phyloP scores from a whole-genome alignment of 2,888 invertebrate species.

The Himalopsyche japonica region DNA sequence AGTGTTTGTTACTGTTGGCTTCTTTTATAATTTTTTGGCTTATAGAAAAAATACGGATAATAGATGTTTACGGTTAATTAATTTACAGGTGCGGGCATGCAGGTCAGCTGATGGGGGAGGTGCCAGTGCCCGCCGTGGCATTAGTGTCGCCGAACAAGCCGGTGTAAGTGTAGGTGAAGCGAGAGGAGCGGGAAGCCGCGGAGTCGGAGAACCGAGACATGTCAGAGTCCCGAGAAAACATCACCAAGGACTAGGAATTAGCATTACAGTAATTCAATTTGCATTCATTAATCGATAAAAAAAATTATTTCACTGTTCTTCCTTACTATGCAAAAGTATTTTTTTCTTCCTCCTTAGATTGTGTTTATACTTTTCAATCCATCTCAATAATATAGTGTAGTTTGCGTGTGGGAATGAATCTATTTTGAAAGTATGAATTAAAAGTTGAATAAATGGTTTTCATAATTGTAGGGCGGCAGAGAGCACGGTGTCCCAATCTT shows the following conservation, averaged over 20 bases:
- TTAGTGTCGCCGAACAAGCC: constrained; percentile 44
- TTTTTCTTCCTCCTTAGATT: no score
- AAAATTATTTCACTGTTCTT: no score
- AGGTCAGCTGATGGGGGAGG: constrained; percentile 53
- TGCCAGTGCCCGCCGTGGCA: constrained; percentile 43
- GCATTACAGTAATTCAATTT: constrained; percentile 67
- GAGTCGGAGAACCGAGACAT: constrained; percentile 61
- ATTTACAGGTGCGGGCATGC: constrained; percentile 60
- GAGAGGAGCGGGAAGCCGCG: constrained; percentile 46
- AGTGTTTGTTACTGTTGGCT: no score
- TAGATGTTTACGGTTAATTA: not conserved
- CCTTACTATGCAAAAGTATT: no score
- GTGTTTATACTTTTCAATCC: no score
- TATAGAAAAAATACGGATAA: no score
- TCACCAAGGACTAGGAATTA: constrained; percentile 83
- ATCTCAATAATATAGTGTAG: no score
- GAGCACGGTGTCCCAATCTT: constrained; percentile 87
- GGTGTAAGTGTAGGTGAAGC: constrained; percentile 49
- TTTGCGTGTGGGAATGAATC: no score
- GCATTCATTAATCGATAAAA: no score
- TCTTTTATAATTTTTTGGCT: no score
- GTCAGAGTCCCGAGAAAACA: constrained; percentile 72
- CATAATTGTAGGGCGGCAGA: constrained; percentile 69
- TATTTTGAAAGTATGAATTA: no score
- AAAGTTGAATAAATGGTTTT: not conserved